Evolutionary conservation across 2,113 vertebrate species (phyloP).

Genomic region (Clarias gariepinus): DNA sequence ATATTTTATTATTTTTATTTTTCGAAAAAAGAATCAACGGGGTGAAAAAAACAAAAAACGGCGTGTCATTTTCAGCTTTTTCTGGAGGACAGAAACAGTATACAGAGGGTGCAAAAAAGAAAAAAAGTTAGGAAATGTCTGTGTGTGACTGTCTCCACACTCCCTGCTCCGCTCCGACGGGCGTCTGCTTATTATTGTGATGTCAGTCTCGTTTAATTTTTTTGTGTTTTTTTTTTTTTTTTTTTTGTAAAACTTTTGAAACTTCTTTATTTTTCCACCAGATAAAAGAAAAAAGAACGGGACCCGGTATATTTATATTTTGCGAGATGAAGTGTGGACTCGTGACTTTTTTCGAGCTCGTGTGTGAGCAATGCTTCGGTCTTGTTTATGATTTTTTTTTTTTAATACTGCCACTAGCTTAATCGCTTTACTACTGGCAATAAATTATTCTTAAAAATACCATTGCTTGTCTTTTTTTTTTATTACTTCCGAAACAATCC

Average conservation of each 20-base stretch:
- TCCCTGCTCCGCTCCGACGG: slow-evolving; percentile 74
- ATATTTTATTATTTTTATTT: slow-evolving; percentile 88
- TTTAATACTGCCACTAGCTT: slow-evolving; percentile 97
- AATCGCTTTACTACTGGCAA: slow-evolving; percentile 99
- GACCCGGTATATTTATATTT: slow-evolving; percentile 89
- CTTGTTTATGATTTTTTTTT: slow-evolving; percentile 87
- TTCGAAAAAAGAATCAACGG: slow-evolving; percentile 60
- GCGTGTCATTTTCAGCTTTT: slow-evolving; percentile 80
- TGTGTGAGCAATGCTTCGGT: slow-evolving; percentile 92
- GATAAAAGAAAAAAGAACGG: slow-evolving; percentile 74
- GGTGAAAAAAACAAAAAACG: slow-evolving; percentile 58
- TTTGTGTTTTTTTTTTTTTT: slow-evolving; percentile 58
- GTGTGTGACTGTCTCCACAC: slow-evolving; percentile 63
- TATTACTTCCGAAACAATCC: no score
- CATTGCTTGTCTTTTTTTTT: background rate
- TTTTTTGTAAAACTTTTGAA: slow-evolving; percentile 81
- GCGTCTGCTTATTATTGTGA: slow-evolving; percentile 83
- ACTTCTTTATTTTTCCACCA: slow-evolving; percentile 88
- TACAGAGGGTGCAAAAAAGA: slow-evolving; percentile 51
- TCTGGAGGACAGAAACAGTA: slow-evolving; percentile 68
- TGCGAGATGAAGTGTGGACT: slow-evolving; percentile 89
- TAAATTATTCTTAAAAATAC: slow-evolving; percentile 99
- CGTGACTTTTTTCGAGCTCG: slow-evolving; percentile 81
- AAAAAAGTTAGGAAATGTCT: slow-evolving; percentile 27
- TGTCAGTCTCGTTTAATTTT: slow-evolving; percentile 60